These are phyloP conservation scores for Marasmarcha lunaedactyla DNA, from an alignment of 2,888 invertebrate genomes.

Conservation along the genomic window DNA sequence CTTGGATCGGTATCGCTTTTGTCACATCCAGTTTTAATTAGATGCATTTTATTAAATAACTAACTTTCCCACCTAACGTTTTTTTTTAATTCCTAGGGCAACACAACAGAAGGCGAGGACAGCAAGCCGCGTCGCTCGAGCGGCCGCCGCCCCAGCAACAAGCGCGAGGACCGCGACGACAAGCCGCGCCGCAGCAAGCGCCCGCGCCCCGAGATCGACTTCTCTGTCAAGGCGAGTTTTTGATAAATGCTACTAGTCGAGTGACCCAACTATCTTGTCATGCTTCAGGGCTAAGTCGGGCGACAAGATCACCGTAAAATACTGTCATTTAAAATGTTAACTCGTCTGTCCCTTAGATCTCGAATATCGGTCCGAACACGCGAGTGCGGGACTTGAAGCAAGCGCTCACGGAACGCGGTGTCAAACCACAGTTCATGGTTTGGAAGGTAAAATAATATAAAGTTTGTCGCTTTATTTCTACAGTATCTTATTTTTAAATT, in stretches of 20 bases:
- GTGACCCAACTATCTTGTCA: no score
- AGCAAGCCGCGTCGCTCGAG: conserved; percentile 40
- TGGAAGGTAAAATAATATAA: conserved; percentile 72
- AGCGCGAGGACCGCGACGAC: conserved; percentile 25
- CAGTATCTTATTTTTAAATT: no score
- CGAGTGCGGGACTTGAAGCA: conserved; percentile 81
- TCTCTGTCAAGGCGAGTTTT: conserved; percentile 65
- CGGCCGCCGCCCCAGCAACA: conserved; percentile 50
- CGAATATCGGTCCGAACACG: conserved; percentile 78
- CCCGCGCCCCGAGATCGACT: conserved; percentile 61
- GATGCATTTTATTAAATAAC: no score
- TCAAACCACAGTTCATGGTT: conserved; percentile 80
- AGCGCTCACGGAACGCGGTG: conserved; percentile 78
- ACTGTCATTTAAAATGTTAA: no score
- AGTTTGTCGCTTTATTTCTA: neutral
- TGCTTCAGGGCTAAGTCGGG: no score
- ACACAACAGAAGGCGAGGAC: conserved; percentile 29
- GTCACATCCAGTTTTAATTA: no score
- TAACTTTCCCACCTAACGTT: no score
- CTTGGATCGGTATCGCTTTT: no score
- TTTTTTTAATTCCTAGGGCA: no score
- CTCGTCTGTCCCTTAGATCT: no score
- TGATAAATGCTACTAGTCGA: no score
- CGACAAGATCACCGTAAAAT: no score
- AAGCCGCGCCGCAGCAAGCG: conserved; percentile 40